Evolutionary conservation across 2,888 invertebrate genomes (phyloP).

Genomic region (Petrolisthes cinctipes): DNA sequence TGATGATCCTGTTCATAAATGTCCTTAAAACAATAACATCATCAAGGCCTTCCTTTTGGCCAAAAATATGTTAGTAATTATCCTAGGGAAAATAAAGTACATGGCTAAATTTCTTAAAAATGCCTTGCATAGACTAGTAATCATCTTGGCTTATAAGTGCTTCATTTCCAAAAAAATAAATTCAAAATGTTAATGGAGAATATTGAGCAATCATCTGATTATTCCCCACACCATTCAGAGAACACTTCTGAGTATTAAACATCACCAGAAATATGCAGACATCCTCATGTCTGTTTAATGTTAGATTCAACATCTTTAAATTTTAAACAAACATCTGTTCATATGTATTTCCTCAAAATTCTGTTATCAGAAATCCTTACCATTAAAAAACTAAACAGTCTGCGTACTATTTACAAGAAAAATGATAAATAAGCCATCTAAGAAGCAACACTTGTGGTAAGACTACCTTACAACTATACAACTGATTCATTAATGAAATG

Average conservation of each 20-base stretch:
- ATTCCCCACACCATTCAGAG: conserved; percentile 61
- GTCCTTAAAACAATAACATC: conserved; percentile 60
- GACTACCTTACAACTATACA: conserved; percentile 61
- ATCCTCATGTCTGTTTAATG: conserved; percentile 46
- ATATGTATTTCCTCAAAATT: conserved; percentile 52
- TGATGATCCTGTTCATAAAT: conserved; percentile 52
- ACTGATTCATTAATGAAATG: conserved; percentile 54
- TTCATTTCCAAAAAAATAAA: conserved; percentile 54
- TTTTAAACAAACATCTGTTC: conserved; percentile 45
- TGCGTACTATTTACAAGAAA: conserved; percentile 60
- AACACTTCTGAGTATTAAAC: conserved; percentile 61
- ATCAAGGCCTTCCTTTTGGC: conserved; percentile 60
- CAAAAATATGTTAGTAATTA: conserved; percentile 59
- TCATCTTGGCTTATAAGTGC: conserved; percentile 61
- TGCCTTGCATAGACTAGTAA: conserved; percentile 62
- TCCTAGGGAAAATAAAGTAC: conserved; percentile 60
- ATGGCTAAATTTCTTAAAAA: conserved; percentile 61
- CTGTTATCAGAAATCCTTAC: conserved; percentile 56
- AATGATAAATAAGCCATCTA: conserved; percentile 62
- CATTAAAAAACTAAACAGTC: conserved; percentile 57
- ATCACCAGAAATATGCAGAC: conserved; percentile 59
- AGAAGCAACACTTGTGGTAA: conserved; percentile 62
- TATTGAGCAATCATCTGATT: conserved; percentile 61
- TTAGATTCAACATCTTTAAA: conserved; percentile 50
- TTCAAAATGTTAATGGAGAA: conserved; percentile 51